Evolutionary conservation across 2,113 vertebrate genomes (phyloP).

Genomic region (Benitochromis conjunctus): DNA sequence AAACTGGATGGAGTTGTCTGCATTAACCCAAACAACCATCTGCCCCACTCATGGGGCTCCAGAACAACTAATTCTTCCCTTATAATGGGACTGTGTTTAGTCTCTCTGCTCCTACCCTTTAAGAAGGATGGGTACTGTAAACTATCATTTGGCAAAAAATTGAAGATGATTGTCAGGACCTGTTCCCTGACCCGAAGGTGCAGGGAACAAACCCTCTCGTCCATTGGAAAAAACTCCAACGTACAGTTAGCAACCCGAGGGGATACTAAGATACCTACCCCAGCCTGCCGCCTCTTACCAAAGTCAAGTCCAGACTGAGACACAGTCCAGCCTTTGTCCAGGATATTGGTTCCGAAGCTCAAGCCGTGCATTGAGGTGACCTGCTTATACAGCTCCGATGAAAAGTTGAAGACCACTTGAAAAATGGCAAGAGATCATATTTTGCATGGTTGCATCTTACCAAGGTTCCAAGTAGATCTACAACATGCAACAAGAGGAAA

Average conservation of each 20-base stretch:
- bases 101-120: too few relatives aligned
- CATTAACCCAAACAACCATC: too few relatives aligned
- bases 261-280: background rate
- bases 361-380: background rate
- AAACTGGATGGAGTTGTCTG: too few relatives aligned
- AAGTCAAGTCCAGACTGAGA: background rate
- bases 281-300: background rate
- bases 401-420: background rate
- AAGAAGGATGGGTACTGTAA: background rate
- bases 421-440: background rate
- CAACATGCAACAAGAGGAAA: background rate
- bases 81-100: too few relatives aligned
- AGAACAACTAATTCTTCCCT: too few relatives aligned
- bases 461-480: background rate
- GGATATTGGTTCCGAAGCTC: background rate
- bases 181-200: fast-evolving
- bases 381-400: background rate
- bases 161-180: background rate
- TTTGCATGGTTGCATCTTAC: background rate
- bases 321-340: background rate
- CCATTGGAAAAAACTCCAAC: background rate
- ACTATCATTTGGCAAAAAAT: background rate
- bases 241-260: background rate
- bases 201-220: background rate
- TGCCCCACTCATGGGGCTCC: too few relatives aligned